Evolutionary conservation across 2,888 invertebrate species (phyloP), one percentile per base, ranked within the genome.

Genomic region (Drosophila mimetica): DNA sequence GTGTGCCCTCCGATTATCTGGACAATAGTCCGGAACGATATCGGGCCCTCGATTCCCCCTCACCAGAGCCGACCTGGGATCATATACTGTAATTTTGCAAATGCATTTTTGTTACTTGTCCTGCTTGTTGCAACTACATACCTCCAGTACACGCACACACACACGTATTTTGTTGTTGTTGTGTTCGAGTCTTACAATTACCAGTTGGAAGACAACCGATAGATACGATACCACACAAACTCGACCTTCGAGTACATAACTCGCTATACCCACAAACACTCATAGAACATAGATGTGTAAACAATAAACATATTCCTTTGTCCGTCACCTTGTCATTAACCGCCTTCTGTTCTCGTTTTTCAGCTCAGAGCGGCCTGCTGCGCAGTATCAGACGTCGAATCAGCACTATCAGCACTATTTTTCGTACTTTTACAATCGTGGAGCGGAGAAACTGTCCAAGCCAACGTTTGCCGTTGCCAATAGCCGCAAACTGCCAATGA

Each of bases 321-420:
- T 25, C 46, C 20, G 22, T 4, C 28, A 28, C 9, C 4, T 7
- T 9, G 20, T 14, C 16, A 39, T 18, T 32, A 36, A 60, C 32
- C 8, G 25, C 11, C 3, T 20, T 53, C 13, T 16, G 22, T 47
- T 50, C 48, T 41, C 30, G 41, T 22, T 32, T 41, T 64, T 64
- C 54, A 89, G 88, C 18, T 41, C 75, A 2, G 76, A 74, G 30
- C 67, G 64, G 2, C 64, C 70, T 8, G 6, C 70, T 8, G 6
- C 73, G 2, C 66, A 67, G 9, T 74, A 54, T 13, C 85, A 66
- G n/a, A 66, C 83, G 9, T 48, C 79, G 0, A 79, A 85, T 47
- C 76, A 88, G 58, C 88, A 88, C 55, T 89, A 89, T 71, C 82
- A 86, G 22, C 89, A 88, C 51, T 88, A 89, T 72, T 89, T 88